Base-by-base conservation (phyloP, 2,113 vertebrate species). In the Alectura lathami region DNA sequence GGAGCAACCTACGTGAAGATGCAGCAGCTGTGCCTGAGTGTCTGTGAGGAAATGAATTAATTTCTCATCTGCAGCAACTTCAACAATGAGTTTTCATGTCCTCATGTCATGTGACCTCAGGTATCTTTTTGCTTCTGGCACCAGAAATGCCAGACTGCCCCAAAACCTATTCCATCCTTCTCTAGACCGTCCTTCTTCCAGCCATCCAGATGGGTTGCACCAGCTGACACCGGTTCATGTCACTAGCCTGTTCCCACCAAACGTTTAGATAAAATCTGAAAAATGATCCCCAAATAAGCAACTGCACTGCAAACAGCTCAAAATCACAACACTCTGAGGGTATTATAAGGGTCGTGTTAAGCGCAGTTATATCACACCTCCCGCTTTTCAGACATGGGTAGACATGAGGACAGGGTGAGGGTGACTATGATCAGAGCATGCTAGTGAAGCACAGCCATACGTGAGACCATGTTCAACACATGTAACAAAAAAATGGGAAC, bases 401-500 rank as follows among this genome's bases (percentile, higher is more conserved):
- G 7, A 59, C 17, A 8, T 0, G 1, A 91, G 27, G 43, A 68
- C 70, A 54, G 6, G 23, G 43, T 73, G 13, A 69, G 17, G 36
- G 11, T 2, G 11, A 79, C 29, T 17, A 1, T 3, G 11, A 68
- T 20, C 53, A 86, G 60, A 84, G 53, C 23, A 83, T 16, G 17
- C 9, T 14, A 32, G 66, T 38, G 47, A 69, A 86, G 40, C 62
- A 91, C 20, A 84, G 69, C 48, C 70, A 34, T 3, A 72, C 17
- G 43, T 48, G 26, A 92, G 50, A 82, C 23, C 43, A 18, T 26
- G 34, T 40, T 59, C 6, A 18, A 45, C 7, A 34, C 3, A 53
- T 0, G 0, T 7, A 59, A 69, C 0, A 0, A 88, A n/a, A 30
- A 82, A 69, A 13, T 53, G 40, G 45, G 87, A 89, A 69, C 47